Conservation (phyloP, 1,140 invertebrate species). For the Danaus melanippus region DNA sequence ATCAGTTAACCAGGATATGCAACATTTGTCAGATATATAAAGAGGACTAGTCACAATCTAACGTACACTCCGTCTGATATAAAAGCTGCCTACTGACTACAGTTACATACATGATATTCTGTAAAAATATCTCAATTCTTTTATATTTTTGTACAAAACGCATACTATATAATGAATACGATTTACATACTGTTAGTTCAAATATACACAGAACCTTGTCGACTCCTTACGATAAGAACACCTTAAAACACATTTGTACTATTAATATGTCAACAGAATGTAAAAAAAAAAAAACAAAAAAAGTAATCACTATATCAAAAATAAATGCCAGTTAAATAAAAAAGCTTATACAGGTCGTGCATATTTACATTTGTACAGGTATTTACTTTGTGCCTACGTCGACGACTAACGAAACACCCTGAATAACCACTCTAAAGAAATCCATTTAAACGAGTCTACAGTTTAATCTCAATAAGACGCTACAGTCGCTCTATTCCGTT, state of each 20-base stretch:
- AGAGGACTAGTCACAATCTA: slow-evolving; percentile 4
- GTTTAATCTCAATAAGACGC: too few relatives aligned
- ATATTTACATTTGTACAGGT: slow-evolving; percentile 60
- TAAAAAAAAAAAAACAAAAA: slow-evolving; percentile 27
- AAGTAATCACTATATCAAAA: slow-evolving; percentile 24
- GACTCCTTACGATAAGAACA: slow-evolving; percentile 24
- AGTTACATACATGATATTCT: slow-evolving; percentile 26
- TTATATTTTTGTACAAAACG: slow-evolving; percentile 58
- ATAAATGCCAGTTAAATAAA: slow-evolving; percentile 42
- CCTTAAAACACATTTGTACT: slow-evolving; percentile 63
- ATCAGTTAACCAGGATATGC: slow-evolving; percentile 45
- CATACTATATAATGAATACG: slow-evolving; percentile 37
- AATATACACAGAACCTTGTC: slow-evolving; percentile 36
- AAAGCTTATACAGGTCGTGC: slow-evolving; percentile 34
- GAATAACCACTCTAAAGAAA: slow-evolving; percentile 20
- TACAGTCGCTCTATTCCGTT: too few relatives aligned
- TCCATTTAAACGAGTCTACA: slow-evolving; percentile 1
- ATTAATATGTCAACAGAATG: slow-evolving; percentile 46
- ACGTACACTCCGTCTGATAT: slow-evolving; percentile 39
- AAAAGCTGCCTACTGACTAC: slow-evolving; percentile 52
- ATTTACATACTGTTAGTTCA: slow-evolving; percentile 37
- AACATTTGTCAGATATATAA: slow-evolving; percentile 18
- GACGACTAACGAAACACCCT: slow-evolving; percentile 11
- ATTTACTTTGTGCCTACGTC: neutral
- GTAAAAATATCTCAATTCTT: slow-evolving; percentile 57